Base-by-base conservation (phyloP, 2,888 invertebrate genomes). In the Pedicia rivosa region DNA sequence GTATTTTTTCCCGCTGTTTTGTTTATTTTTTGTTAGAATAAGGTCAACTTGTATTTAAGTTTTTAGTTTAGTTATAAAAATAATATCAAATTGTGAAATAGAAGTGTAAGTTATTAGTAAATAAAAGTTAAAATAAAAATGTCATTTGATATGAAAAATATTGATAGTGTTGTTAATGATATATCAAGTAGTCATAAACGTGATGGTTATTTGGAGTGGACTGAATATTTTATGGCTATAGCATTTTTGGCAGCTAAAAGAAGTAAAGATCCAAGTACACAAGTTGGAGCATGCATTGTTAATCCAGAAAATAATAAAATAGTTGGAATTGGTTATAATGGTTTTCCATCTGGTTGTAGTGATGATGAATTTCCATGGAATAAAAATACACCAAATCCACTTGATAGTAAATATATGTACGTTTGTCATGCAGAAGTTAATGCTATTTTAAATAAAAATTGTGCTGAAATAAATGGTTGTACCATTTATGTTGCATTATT, bases 361-460 rank as follows among this genome's bases (percentile, higher is more conserved):
- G 95, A 97, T 59, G 82, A 91, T 54, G 64, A 68, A 14, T 83
- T 94, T 59, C 87, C 95, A 0, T 98, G 97, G 97, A 65, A 66
- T 1, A 87, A 87, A 55, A 57, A 66, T 20, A 62, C 68, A 3
- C 49, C 58, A 1, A 62, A 74, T 47, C 55, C 62, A 10, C 57
- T 83, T 37, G 70, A 87, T 28, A 79, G 72, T 36, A 97, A 97
- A 65, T 75, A 74, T 57, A 65, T 83, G 43, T 97, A 88, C 42
- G 97, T 98, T 1, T 94, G 94, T 44, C 97, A 98, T 63, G 97
- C 97, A 3, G 97, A 98, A 66, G 72, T 94, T 64, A 98, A 98
- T 64, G 97, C 97, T 2, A 83, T 98, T 44, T 52, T 95, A 12
- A 97, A 97, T 57, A 88, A 81, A 56, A 91, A 88, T 55, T 67